A percentile compares a stretch with the other conserved stretches of the same genome.
These are phyloP conservation scores for Myxocyprinus asiaticus DNA, from an alignment of 2,113 vertebrate species.

Conservation along the genomic window DNA sequence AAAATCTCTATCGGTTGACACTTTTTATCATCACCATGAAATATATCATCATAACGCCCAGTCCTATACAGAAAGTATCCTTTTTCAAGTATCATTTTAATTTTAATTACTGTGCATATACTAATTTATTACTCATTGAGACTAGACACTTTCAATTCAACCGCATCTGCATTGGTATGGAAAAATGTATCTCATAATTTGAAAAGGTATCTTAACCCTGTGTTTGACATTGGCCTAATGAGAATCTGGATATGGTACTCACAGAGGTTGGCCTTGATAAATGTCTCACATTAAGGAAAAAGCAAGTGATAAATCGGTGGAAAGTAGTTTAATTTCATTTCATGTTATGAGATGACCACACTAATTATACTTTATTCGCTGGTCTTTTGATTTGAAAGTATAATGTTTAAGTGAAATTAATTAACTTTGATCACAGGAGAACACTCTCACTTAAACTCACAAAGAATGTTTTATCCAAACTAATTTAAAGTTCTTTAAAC, in stretches of 20 bases:
- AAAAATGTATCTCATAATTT: background rate
- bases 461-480: too few relatives aligned
- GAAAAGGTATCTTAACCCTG: background rate
- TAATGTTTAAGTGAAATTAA: background rate
- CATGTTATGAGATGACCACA: background rate
- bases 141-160: background rate
- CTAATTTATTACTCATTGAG: background rate
- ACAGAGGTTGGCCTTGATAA: constrained; percentile 7
- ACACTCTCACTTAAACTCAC: too few relatives aligned
- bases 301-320: background rate
- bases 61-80: background rate
- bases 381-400: background rate
- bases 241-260: constrained; percentile 5
- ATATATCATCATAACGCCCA: too few relatives aligned
- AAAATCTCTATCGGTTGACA: too few relatives aligned
- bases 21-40: too few relatives aligned
- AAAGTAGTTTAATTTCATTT: background rate
- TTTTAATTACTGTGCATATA: too few relatives aligned
- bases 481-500: too few relatives aligned
- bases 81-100: background rate
- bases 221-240: constrained; percentile 9
- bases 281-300: background rate
- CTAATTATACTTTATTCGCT: background rate
- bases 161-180: background rate
- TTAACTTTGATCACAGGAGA: background rate